phyloP scores from a whole-genome alignment of 2,888 invertebrate genomes.

The Sphaeridia pumilis region DNA sequence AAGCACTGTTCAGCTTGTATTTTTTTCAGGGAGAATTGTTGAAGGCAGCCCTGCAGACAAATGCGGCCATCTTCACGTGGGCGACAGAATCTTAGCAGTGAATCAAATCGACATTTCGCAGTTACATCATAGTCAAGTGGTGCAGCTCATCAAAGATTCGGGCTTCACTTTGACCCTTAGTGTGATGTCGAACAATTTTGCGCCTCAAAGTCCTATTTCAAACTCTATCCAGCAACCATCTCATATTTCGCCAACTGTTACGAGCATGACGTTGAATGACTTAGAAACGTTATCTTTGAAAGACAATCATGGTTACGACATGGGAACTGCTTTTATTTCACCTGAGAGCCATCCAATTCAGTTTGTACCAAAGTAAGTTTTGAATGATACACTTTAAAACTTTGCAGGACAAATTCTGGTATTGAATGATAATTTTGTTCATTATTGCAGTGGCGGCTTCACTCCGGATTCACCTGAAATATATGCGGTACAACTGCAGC shows the following conservation, averaged over 20 bases:
- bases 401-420: no score
- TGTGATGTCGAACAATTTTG: constrained; percentile 20
- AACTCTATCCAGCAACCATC: constrained; percentile 15
- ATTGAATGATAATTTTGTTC: neutral
- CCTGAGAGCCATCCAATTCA: constrained; percentile 34
- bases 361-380: constrained; percentile 32
- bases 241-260: constrained; percentile 18
- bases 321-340: constrained; percentile 35
- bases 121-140: constrained; percentile 90
- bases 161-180: constrained; percentile 66
- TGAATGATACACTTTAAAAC: neutral
- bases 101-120: constrained; percentile 84
- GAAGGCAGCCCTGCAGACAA: constrained; percentile 91
- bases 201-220: constrained; percentile 13
- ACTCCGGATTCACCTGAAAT: constrained; percentile 39
- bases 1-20: no score
- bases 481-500: constrained; percentile 50
- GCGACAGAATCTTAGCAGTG: constrained; percentile 90
- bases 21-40: constrained; percentile 69
- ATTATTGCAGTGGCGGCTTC: constrained; percentile 24
- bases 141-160: constrained; percentile 92
- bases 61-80: constrained; percentile 78
- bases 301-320: constrained; percentile 27
- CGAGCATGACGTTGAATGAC: constrained; percentile 22
- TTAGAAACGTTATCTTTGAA: constrained; percentile 30